Conservation (phyloP, 1,140 invertebrate genomes). For the Cecropterus lyciades region DNA sequence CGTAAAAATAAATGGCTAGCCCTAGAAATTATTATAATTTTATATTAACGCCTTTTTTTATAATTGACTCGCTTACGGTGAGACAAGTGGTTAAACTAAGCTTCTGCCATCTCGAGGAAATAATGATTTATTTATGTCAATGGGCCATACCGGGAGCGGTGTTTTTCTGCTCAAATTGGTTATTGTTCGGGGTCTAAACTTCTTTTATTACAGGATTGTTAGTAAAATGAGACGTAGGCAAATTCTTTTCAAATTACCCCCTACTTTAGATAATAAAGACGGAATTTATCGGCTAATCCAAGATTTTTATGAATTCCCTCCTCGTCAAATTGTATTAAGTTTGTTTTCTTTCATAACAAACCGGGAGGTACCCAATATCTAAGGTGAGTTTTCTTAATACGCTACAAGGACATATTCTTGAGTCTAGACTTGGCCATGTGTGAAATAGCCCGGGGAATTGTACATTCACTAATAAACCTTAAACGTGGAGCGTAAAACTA, state of each 20-base stretch:
- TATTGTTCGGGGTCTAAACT: conserved; percentile 77
- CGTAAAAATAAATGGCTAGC: too few relatives aligned
- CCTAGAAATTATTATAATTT: too few relatives aligned
- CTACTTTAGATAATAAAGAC: conserved; percentile 61
- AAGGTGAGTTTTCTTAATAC: conserved; percentile 58
- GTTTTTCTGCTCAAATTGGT: conserved; percentile 77
- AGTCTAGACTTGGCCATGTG: conserved; percentile 77
- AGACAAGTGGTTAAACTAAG: conserved; percentile 41
- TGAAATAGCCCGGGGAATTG: conserved; percentile 73
- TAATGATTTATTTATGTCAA: conserved; percentile 84
- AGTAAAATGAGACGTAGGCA: conserved; percentile 76
- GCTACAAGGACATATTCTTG: conserved; percentile 53
- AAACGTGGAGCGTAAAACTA: conserved; percentile 76
- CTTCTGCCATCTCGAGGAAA: conserved; percentile 51
- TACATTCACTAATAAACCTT: conserved; percentile 76
- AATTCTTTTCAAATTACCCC: conserved; percentile 67
- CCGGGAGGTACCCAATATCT: conserved; percentile 30
- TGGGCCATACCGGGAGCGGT: conserved; percentile 64
- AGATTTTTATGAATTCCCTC: conserved; percentile 48
- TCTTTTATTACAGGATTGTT: conserved; percentile 80
- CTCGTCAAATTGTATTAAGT: conserved; percentile 23
- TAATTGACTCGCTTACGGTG: background rate
- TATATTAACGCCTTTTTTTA: too few relatives aligned
- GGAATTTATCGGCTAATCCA: conserved; percentile 53
- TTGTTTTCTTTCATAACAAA: conserved; percentile 39